Evolutionary conservation across 2,797 vertebrate genomes (phyloP).

Genomic region (Leptatherina wallacei): DNA sequence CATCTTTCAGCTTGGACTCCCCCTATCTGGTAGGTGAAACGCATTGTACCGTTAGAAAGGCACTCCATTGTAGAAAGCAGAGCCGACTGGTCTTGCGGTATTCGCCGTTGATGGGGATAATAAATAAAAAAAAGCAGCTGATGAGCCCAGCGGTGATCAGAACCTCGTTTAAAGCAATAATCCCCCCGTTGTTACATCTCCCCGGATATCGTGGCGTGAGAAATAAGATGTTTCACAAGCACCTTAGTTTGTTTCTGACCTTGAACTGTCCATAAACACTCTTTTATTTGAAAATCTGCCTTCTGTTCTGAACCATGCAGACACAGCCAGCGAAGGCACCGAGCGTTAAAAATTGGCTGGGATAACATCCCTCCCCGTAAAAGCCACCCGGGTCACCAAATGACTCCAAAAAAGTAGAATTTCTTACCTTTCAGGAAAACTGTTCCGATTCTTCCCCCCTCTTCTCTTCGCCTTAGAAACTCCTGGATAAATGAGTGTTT

Average conservation of each 20-base stretch:
- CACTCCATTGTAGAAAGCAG: slow-evolving; percentile 93
- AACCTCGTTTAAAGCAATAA: slow-evolving; percentile 87
- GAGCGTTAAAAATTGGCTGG: slow-evolving; percentile 82
- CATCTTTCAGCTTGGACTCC: slow-evolving; percentile 90
- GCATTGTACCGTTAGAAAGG: slow-evolving; percentile 94
- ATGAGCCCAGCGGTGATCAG: slow-evolving; percentile 89
- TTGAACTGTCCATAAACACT: slow-evolving; percentile 92
- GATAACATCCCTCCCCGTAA: slow-evolving; percentile 79
- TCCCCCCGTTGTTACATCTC: slow-evolving; percentile 85
- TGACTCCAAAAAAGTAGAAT: slow-evolving; percentile 68
- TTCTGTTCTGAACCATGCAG: slow-evolving; percentile 62
- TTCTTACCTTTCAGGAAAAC: slow-evolving; percentile 90
- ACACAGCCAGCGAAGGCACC: slow-evolving; percentile 83
- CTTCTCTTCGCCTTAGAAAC: slow-evolving; percentile 86
- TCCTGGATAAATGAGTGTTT: slow-evolving; percentile 88
- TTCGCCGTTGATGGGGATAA: slow-evolving; percentile 89
- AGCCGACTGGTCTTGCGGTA: slow-evolving; percentile 94
- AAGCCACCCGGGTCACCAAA: slow-evolving; percentile 59
- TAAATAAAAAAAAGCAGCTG: slow-evolving; percentile 77
- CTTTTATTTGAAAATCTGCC: slow-evolving; percentile 77
- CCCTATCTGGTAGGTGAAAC: slow-evolving; percentile 94
- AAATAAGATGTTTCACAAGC: slow-evolving; percentile 82
- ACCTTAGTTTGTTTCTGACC: slow-evolving; percentile 90
- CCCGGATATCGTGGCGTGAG: slow-evolving; percentile 72
- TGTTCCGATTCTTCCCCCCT: slow-evolving; percentile 83